A percentile compares a stretch with the other conserved stretches of the same genome.
Evolutionary conservation across 2,797 vertebrate species (phyloP).

Genomic region (Pygocentrus nattereri): DNA sequence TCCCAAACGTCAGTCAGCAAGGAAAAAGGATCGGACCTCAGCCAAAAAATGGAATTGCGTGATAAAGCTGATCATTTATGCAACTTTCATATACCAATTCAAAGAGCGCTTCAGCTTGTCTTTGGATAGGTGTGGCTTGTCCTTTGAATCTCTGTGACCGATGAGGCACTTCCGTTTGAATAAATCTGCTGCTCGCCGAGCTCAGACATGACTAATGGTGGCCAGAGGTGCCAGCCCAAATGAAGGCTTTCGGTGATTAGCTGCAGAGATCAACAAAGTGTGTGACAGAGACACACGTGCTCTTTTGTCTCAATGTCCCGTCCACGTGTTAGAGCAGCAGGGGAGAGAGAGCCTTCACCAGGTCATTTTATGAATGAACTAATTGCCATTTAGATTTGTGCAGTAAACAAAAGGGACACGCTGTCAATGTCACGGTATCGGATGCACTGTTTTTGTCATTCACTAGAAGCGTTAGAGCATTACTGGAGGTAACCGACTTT

Average conservation of each 20-base stretch:
- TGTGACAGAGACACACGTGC: conserved; percentile 58
- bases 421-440: not conserved
- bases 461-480: not conserved
- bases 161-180: conserved; percentile 70
- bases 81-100: not conserved
- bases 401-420: not conserved
- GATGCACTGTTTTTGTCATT: not conserved
- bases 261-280: conserved; percentile 66
- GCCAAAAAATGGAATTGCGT: not conserved
- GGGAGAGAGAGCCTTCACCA: not conserved
- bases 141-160: conserved; percentile 65
- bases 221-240: conserved; percentile 60
- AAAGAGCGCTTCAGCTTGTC: not conserved
- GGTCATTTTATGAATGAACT: not conserved
- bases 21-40: not conserved
- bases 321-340: conserved; percentile 11
- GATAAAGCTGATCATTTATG: not conserved
- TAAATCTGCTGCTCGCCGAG: conserved; percentile 71
- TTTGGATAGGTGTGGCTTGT: conserved; percentile 14
- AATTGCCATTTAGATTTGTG: not conserved
- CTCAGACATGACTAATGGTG: conserved; percentile 73
- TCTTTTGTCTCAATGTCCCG: conserved; percentile 53
- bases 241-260: conserved; percentile 67
- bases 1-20: not conserved
- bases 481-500: not conserved